These are phyloP conservation scores for Lumbricus terrestris DNA, from an alignment of 2,888 invertebrate genomes.

Conservation along the genomic window DNA sequence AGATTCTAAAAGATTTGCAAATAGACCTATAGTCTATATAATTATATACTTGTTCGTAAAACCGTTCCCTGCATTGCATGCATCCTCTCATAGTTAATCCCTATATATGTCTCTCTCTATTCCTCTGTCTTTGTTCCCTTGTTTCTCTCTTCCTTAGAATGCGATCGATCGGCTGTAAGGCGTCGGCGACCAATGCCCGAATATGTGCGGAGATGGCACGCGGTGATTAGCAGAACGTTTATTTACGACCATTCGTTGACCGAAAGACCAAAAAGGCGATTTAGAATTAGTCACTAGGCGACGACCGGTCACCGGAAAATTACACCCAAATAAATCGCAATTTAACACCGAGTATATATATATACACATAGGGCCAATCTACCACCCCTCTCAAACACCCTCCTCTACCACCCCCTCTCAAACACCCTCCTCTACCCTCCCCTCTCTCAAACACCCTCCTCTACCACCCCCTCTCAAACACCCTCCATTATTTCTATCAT, in stretches of 20 bases:
- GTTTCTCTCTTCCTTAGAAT: not conserved
- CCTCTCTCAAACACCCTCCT: no score
- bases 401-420: no score
- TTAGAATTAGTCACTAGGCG: not conserved
- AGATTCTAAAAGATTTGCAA: not conserved
- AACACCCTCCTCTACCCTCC: no score
- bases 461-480: not conserved
- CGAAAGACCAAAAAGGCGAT: not conserved
- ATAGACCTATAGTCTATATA: not conserved
- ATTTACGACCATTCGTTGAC: not conserved
- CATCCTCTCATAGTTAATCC: not conserved
- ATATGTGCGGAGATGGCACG: not conserved
- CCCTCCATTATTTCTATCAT: not conserved
- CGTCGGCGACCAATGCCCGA: not conserved
- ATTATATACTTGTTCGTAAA: not conserved
- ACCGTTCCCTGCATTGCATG: not conserved
- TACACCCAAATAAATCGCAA: not conserved
- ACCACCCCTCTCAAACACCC: no score
- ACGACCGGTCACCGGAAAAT: slow-evolving; percentile 3
- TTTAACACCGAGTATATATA: not conserved
- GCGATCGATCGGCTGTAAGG: not conserved
- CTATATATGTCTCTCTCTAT: not conserved
- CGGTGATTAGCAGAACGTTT: not conserved
- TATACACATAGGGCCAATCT: not conserved
- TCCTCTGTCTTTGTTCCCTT: not conserved